phyloP scores from a whole-genome alignment of 2,797 vertebrate genomes.

The Aphelocoma californica region DNA sequence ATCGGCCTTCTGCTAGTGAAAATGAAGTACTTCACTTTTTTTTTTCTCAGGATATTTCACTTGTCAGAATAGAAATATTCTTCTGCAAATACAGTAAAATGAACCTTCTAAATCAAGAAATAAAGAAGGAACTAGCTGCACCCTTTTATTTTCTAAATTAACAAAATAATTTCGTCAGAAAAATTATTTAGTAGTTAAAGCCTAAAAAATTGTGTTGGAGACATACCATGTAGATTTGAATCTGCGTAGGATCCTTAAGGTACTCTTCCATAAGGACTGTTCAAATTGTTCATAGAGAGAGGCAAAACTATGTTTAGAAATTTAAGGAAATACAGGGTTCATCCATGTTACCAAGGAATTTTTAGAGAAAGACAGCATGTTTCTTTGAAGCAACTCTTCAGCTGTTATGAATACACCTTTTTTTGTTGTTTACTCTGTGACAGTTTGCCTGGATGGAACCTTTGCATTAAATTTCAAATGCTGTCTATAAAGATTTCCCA shows the following conservation, averaged over 20 bases:
- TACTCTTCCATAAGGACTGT: not conserved
- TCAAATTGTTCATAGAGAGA: not conserved
- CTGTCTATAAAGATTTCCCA: not conserved
- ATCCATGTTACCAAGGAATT: not conserved
- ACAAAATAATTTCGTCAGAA: not conserved
- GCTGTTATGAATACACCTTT: not conserved
- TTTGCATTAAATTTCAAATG: not conserved
- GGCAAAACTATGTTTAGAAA: not conserved
- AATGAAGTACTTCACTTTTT: not conserved
- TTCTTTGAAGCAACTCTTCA: not conserved
- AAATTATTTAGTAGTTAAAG: not conserved
- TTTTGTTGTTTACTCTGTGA: not conserved
- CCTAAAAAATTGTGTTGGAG: not conserved
- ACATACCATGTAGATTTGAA: not conserved
- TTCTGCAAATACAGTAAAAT: not conserved
- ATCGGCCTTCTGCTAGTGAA: not conserved
- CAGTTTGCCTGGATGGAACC: not conserved
- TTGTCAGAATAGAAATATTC: not conserved
- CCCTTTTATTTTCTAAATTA: not conserved
- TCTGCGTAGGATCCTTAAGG: not conserved
- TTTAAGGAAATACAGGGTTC: not conserved
- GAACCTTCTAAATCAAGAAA: not conserved
- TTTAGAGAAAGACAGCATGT: not conserved
- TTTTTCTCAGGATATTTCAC: not conserved
- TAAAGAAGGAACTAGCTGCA: not conserved